Base-by-base conservation (phyloP, 92 coral and sea anemone species). In the Scolanthus callimorphus region DNA sequence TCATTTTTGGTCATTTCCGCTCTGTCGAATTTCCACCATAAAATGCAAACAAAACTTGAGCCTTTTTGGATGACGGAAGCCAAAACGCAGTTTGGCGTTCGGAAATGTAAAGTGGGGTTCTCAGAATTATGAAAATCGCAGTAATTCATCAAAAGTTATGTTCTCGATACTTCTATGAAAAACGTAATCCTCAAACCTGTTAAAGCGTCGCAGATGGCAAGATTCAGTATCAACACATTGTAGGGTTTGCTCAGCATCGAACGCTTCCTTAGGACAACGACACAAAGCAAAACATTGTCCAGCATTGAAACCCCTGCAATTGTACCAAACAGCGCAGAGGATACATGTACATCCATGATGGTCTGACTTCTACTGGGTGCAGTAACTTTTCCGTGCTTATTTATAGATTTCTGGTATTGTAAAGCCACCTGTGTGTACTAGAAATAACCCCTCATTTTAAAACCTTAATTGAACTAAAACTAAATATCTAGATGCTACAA, bases 201-300 rank as follows among this genome's bases (percentile, higher is more conserved):
- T 25, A 67, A 20, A 12, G 39, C 53, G 31, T 67, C 62, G 4
- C 52, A 21, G 22, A 55, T 25, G 17, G 74, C 74, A 29, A 67
- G 57, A 20, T 67, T 67, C n/a, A 67, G 27, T 2, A 67, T 55
- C 0, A 55, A 11, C n/a, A 67, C 41, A 21, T 55, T 55, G 25
- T 67, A 67, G 11, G 64, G 53, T 34, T 55, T 67, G 13, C 25
- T 41, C 26, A 55, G 10, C 74, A 67, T 17, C n/a, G 63, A 54
- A 20, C 44, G 39, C 25, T 22, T 39, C 10, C 74, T 53, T 3
- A 43, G 6, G 19, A 67, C 4, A 0, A 55, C 27, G 27, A 8
- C 21, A 29, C 53, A 26, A 29, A 55, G 22, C 0, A 25, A 12
- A 20, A 44, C 9, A 34, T 67, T 67, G 1, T 29, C 63, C 1